phyloP scores from a whole-genome alignment of 2,113 vertebrate species.

The Toxostoma redivivum region DNA sequence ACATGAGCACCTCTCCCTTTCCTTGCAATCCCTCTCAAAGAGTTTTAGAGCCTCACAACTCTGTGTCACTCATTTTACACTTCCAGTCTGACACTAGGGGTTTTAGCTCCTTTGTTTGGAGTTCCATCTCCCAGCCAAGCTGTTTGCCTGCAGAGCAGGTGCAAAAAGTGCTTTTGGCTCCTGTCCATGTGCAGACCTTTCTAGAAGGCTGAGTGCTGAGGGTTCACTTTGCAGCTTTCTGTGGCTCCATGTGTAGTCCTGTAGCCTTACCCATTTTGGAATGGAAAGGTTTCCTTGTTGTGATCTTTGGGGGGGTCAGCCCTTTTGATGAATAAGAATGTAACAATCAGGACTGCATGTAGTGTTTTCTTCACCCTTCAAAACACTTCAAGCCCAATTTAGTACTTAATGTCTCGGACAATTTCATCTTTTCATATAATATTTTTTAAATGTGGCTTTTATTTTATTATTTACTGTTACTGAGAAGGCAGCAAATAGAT shows the following conservation, averaged over 20 bases:
- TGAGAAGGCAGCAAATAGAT: not conserved
- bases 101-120: not conserved
- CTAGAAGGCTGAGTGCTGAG: not conserved
- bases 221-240: not conserved
- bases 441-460: rapidly evolving
- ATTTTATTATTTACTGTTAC: not conserved
- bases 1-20: rapidly evolving
- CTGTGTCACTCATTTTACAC: not conserved
- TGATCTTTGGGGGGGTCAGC: not conserved
- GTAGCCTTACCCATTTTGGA: not conserved
- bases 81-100: not conserved
- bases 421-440: not conserved
- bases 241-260: not conserved
- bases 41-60: not conserved
- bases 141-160: not conserved
- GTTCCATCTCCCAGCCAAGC: not conserved
- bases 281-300: not conserved
- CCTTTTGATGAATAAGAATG: not conserved
- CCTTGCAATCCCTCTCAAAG: not conserved
- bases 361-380: not conserved
- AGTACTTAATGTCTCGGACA: not conserved
- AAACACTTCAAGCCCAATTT: not conserved
- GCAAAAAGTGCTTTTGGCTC: not conserved
- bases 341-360: not conserved
- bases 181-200: not conserved